Base-by-base conservation (phyloP, 2,113 vertebrate genomes). In the Arenaria interpres region DNA sequence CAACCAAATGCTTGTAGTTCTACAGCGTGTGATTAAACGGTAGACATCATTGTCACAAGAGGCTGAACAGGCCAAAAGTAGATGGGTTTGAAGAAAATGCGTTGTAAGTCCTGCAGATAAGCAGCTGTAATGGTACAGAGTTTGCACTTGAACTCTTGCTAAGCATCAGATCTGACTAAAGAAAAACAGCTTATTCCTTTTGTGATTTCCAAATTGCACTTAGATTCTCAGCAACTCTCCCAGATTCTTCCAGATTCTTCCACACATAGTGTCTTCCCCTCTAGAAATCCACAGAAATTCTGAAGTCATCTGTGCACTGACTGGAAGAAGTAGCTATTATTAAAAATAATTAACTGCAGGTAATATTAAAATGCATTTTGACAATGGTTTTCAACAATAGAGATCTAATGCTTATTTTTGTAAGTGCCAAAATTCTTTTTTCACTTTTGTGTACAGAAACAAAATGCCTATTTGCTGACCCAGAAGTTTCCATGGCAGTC, bases 21-120 rank as follows among this genome's bases (percentile, higher is more conserved):
- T 50, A 10, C 43, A 21, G 33, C 0, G 2, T 32, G 27, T 37
- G 35, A 21, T 30, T 79, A n/a, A 51, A n/a, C 1, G 1, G 37
- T n/a, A 28, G 35, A 39, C 73, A 33, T 35, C 30, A 8, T 17
- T 41, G 39, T 56, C 76, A 50, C 60, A 37, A 25, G 28, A 32
- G 46, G 60, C 16, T n/a, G 43, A 66, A 51, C 16, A 8, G 51
- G 10, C 27, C 37, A 17, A 6, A 51, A 66, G 25, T 5, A 4
- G 33, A 45, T 22, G 39, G 22, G 8, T 56, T 68, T 43, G 54
- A 48, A 60, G 67, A 73, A 72, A 57, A 67, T 24, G 14, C 19
- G 12, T 45, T 21, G 12, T 39, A 53, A 41, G 30, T 46, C 25
- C 14, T 41, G 10, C 19, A 23, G 30, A 6, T 27, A 32, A 0